These are phyloP conservation scores for Cephonodes hylas DNA, from an alignment of 2,888 invertebrate genomes.

Conservation along the genomic window DNA sequence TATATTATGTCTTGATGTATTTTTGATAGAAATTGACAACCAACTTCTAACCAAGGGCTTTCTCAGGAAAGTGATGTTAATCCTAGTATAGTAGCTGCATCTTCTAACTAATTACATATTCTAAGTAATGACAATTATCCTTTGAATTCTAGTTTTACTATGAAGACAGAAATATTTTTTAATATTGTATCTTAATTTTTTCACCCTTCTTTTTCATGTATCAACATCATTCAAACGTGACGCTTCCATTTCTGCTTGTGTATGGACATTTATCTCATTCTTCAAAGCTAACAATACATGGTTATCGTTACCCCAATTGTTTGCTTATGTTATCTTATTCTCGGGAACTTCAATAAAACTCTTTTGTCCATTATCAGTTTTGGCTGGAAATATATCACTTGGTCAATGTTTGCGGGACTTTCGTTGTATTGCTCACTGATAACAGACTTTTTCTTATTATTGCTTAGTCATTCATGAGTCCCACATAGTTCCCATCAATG, in stretches of 20 bases:
- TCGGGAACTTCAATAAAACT: constrained; percentile 6
- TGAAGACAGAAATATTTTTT: no score
- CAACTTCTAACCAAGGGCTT: no score
- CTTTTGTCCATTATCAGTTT: constrained; percentile 11
- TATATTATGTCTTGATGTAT: no score
- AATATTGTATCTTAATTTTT: no score
- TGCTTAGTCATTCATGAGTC: background rate
- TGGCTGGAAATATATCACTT: constrained; percentile 1
- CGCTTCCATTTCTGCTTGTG: background rate
- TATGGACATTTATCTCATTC: background rate
- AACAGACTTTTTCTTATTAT: background rate
- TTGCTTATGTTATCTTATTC: constrained; percentile 8
- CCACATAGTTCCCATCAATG: no score
- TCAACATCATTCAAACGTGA: background rate
- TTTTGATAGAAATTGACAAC: no score
- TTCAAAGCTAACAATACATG: background rate
- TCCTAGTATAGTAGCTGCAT: no score
- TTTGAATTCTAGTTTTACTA: no score
- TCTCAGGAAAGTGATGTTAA: no score
- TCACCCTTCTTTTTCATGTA: no score
- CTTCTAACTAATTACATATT: no score
- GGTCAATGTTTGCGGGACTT: background rate
- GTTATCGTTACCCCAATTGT: constrained; percentile 10
- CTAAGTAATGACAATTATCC: no score
- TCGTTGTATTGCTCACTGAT: background rate